Evolutionary conservation across 2,113 vertebrate species (phyloP), one percentile per base, ranked within the genome.

Genomic region (Nesoenas mayeri): DNA sequence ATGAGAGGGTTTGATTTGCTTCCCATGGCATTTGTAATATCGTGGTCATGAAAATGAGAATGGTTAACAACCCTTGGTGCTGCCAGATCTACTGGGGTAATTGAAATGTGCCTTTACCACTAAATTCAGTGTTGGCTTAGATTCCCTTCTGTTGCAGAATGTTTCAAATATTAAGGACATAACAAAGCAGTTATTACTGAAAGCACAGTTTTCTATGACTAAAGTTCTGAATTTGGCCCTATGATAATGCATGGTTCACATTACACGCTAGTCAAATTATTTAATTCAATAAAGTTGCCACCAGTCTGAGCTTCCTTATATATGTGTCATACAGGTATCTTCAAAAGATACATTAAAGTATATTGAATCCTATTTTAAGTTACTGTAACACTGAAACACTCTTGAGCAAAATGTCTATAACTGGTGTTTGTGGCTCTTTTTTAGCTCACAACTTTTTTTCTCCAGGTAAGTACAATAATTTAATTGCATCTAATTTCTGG

Each of bases 271-370:
- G 40, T 12, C 81, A 31, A 79, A 75, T 88, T 92, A 93, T 78
- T 94, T 71, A 93, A 86, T 80, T n/a, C 51, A 74, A 21, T 79
- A n/a, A 92, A 75, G 12, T 34, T 84, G 51, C 16, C n/a, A 88
- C 18, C 11, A 81, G 7, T n/a, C 11, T 7, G 6, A 78, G 14
- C 11, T 79, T 80, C 15, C 25, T 83, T 42, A 47, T 48, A 16
- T 32, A 62, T 9, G 32, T 53, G 34, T 53, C 36, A 65, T 10
- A 64, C 15, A 62, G 12, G 5, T 36, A 34, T 54, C 36, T 84
- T 78, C 79, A 80, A 86, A 93, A 80, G 8, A 83, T 47, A 8
- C 4, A 31, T 74, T 86, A 47, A 86, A 74, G 7, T 74, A 58
- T 60, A 60, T 26, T 74, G 65, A 78, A 93, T 86, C 12, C 26